Percentiles rank a stretch among this genome's conserved stretches.
These are phyloP conservation scores for Notodonta ziczac DNA, from an alignment of 2,888 invertebrate genomes.

Conservation along the genomic window DNA sequence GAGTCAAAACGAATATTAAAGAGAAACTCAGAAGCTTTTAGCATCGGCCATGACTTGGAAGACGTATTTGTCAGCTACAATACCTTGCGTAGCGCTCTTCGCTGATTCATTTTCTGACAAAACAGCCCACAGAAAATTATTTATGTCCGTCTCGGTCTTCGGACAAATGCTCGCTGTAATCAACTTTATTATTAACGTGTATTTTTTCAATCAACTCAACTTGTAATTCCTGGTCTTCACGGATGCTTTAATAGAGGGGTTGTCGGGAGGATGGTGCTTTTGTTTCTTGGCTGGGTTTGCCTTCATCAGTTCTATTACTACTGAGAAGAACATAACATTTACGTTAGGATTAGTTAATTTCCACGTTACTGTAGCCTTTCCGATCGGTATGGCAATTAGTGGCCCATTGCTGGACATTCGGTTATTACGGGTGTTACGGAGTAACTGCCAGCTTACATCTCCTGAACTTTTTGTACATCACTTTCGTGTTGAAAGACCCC, in stretches of 20 bases:
- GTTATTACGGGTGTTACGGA: constrained; percentile 91
- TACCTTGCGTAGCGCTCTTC: constrained; percentile 91
- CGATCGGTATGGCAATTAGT: constrained; percentile 93
- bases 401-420: constrained; percentile 88
- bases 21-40: constrained; percentile 86
- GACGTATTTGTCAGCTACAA: constrained; percentile 90
- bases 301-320: constrained; percentile 92
- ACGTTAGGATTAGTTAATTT: constrained; percentile 94
- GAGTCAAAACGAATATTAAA: constrained; percentile 77
- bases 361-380: constrained; percentile 93
- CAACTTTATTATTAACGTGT: constrained; percentile 90
- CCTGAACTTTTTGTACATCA: constrained; percentile 87
- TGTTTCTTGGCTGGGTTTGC: constrained; percentile 92
- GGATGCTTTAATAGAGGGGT: constrained; percentile 90
- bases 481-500: constrained; percentile 87
- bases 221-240: constrained; percentile 90
- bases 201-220: constrained; percentile 88
- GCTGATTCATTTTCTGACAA: constrained; percentile 90
- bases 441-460: constrained; percentile 87
- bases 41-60: constrained; percentile 91
- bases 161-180: constrained; percentile 89
- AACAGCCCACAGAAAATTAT: constrained; percentile 88
- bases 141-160: constrained; percentile 88
- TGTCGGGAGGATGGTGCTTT: constrained; percentile 92
- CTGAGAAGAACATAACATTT: constrained; percentile 90